Evolutionary conservation across 2,888 invertebrate genomes (phyloP).

Genomic region (Luperina testacea): DNA sequence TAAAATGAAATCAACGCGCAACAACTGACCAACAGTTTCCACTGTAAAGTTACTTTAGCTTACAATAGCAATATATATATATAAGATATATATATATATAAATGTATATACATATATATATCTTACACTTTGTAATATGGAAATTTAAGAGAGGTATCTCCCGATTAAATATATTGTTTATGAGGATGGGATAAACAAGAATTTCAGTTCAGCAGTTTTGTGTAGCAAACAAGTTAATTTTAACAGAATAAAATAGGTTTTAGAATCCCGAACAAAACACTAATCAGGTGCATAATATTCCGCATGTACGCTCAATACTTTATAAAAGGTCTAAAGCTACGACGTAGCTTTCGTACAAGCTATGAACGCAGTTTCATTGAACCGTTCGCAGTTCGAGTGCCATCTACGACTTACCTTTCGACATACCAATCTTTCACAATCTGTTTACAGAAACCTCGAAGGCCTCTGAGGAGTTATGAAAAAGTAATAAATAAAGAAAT

Average conservation of each 20-base stretch:
- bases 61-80: neutral
- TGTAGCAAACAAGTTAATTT: neutral
- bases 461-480: slow-evolving; percentile 48
- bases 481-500: slow-evolving; percentile 63
- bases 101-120: too few species aligned
- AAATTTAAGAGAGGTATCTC: neutral
- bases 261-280: neutral
- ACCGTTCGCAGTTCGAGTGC: slow-evolving; percentile 66
- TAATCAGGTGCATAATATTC: slow-evolving; percentile 23
- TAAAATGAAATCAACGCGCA: slow-evolving; percentile 27
- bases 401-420: slow-evolving; percentile 55
- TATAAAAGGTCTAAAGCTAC: slow-evolving; percentile 62
- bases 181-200: neutral
- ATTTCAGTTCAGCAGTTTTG: neutral
- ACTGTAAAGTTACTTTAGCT: slow-evolving; percentile 24
- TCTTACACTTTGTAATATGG: neutral
- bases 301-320: slow-evolving; percentile 16
- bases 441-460: slow-evolving; percentile 60
- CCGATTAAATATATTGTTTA: neutral
- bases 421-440: slow-evolving; percentile 61
- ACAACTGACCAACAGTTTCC: slow-evolving; percentile 1
- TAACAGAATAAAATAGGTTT: neutral
- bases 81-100: too few species aligned
- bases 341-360: slow-evolving; percentile 55
- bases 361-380: slow-evolving; percentile 71